Percentiles rank a stretch among this genome's conserved stretches.
phyloP scores from a whole-genome alignment of 2,888 invertebrate genomes.

The Meteorus colon region DNA sequence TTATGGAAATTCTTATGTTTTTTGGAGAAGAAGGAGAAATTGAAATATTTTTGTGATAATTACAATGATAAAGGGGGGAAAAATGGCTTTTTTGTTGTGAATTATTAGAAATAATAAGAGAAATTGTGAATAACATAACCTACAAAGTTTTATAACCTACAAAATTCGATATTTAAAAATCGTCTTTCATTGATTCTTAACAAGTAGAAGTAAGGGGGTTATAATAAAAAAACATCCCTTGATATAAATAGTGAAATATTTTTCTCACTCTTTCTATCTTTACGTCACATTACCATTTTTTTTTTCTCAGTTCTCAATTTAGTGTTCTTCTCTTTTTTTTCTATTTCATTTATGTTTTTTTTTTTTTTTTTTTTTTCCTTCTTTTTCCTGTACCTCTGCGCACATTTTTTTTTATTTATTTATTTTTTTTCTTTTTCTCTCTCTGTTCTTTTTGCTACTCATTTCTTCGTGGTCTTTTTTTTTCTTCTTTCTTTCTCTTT shows the following conservation, averaged over 20 bases:
- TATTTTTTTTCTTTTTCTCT: neutral
- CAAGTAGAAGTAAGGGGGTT: too few relatives aligned
- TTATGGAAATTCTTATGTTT: too few relatives aligned
- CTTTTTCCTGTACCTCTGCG: neutral
- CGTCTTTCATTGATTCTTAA: too few relatives aligned
- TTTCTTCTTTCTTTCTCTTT: slow-evolving; percentile 31
- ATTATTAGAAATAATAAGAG: too few relatives aligned
- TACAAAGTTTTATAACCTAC: too few relatives aligned
- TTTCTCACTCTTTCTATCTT: neutral
- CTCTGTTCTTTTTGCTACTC: slow-evolving; percentile 38
- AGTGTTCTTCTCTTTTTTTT: neutral
- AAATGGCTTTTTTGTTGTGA: too few relatives aligned
- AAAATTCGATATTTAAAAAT: too few relatives aligned
- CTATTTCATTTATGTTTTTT: neutral
- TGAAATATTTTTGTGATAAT: too few relatives aligned
- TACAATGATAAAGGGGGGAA: too few relatives aligned
- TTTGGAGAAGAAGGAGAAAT: too few relatives aligned
- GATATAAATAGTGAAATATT: neutral
- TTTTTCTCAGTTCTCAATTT: neutral
- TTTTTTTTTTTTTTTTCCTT: neutral
- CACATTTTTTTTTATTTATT: slow-evolving; percentile 1
- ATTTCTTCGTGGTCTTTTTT: slow-evolving; percentile 22
- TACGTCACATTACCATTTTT: neutral
- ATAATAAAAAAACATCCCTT: too few relatives aligned
- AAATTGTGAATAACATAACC: too few relatives aligned